A percentile compares a stretch with the other conserved stretches of the same genome.
phyloP scores from a whole-genome alignment of 2,113 vertebrate species.

The Parotia lawesii region DNA sequence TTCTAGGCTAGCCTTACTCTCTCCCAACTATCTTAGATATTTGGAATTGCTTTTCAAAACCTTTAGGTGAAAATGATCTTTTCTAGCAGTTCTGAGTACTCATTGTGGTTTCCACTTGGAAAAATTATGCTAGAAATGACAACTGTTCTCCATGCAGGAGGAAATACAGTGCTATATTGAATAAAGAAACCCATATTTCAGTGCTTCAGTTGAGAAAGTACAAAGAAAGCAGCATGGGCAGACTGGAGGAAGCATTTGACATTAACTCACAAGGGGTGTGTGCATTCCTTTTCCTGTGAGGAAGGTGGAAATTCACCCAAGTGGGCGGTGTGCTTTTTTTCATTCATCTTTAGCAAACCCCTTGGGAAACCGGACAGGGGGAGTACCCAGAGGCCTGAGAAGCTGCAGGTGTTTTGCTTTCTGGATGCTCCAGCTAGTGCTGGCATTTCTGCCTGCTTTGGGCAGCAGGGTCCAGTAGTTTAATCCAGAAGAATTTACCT shows the following conservation, averaged over 20 bases:
- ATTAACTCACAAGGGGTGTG: background rate
- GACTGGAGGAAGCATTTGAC: background rate
- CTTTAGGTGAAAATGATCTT: background rate
- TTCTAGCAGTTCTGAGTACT: background rate
- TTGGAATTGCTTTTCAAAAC: slow-evolving; percentile 16
- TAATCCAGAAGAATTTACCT: background rate
- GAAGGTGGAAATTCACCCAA: background rate
- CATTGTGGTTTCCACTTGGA: background rate
- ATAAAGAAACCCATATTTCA: background rate
- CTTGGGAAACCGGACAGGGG: rapidly evolving
- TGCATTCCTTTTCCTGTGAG: background rate
- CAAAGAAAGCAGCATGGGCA: background rate
- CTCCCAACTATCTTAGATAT: background rate
- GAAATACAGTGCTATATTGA: background rate
- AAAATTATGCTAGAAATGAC: background rate
- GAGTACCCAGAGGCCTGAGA: background rate
- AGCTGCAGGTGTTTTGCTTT: background rate
- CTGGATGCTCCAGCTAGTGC: background rate
- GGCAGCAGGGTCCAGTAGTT: background rate
- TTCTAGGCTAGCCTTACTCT: background rate
- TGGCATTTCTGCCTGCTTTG: background rate
- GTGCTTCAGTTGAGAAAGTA: background rate
- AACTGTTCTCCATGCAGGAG: background rate
- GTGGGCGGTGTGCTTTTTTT: background rate
- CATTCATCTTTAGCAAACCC: background rate